A percentile compares a stretch with the other conserved stretches of the same genome.
These are phyloP conservation scores for Philopedon plagiatum DNA, from an alignment of 2,888 invertebrate genomes.

Conservation along the genomic window DNA sequence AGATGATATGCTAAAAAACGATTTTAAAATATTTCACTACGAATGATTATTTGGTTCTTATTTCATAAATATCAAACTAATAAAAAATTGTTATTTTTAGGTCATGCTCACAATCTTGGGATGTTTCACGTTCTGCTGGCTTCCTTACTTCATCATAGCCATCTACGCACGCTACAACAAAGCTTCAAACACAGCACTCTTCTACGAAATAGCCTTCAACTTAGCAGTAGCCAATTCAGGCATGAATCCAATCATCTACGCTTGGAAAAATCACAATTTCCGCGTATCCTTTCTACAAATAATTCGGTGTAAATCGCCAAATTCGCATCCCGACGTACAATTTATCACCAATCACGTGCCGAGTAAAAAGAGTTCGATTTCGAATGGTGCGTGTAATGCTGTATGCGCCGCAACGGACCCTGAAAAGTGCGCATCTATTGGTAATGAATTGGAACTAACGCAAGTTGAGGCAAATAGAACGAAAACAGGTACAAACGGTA, in stretches of 20 bases:
- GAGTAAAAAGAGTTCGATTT: constrained; percentile 69
- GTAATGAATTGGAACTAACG: constrained; percentile 28
- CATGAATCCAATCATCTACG: constrained; percentile 87
- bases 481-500: background rate
- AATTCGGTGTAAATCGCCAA: constrained; percentile 77
- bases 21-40: no score
- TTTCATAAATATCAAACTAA: no score
- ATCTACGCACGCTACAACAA: constrained; percentile 61
- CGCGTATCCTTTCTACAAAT: constrained; percentile 80
- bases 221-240: constrained; percentile 86
- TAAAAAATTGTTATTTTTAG: constrained; percentile 68
- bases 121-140: constrained; percentile 86
- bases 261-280: constrained; percentile 88
- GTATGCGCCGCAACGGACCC: constrained; percentile 59
- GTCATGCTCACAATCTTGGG: constrained; percentile 84
- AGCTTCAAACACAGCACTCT: constrained; percentile 48
- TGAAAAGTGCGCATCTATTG: constrained; percentile 67
- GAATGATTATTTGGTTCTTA: background rate
- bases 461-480: background rate
- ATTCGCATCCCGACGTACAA: constrained; percentile 59
- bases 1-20: no score
- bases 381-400: constrained; percentile 25
- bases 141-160: constrained; percentile 81
- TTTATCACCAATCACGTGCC: constrained; percentile 72
- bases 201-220: constrained; percentile 68